Evolutionary conservation across 2,888 invertebrate genomes (phyloP).

Genomic region (Scaptomyza parva): DNA sequence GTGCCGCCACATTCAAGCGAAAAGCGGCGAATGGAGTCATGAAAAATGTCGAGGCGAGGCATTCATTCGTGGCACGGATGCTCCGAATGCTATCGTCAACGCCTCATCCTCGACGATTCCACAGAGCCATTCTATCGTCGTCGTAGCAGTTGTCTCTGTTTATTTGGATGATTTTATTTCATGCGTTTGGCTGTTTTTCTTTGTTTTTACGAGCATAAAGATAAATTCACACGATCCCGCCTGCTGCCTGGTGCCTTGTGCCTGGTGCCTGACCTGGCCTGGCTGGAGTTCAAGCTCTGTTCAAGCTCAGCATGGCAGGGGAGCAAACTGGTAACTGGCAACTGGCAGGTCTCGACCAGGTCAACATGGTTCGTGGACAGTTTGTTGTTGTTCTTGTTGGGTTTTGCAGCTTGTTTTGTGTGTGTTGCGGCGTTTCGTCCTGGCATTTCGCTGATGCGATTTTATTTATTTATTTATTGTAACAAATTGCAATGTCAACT

Average conservation of each 20-base stretch:
- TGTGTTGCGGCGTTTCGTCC: conserved; percentile 11
- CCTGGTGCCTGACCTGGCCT: no score
- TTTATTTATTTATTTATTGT: conserved; percentile 78
- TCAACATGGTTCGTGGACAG: conserved; percentile 13
- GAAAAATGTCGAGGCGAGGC: conserved; percentile 71
- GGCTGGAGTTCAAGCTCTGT: conserved; percentile 34
- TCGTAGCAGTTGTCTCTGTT: conserved; percentile 59
- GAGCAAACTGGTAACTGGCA: no score
- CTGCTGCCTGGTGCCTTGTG: no score
- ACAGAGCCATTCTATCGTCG: not conserved
- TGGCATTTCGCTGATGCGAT: conserved; percentile 64
- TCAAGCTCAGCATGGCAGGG: not conserved
- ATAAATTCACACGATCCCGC: conserved; percentile 70
- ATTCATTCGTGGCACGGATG: conserved; percentile 52
- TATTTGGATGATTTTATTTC: conserved; percentile 69
- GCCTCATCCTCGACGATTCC: conserved; percentile 35
- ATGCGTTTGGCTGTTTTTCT: conserved; percentile 47
- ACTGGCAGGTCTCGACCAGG: conserved; percentile 30
- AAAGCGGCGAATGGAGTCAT: conserved; percentile 66
- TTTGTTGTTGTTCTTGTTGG: not conserved
- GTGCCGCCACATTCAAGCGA: conserved; percentile 41
- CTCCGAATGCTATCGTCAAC: conserved; percentile 43
- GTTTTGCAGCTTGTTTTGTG: conserved; percentile 13
- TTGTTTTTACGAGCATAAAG: conserved; percentile 74
- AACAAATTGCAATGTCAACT: conserved; percentile 78